Conservation (phyloP, 2,113 vertebrate species). For the Agelaius tricolor region DNA sequence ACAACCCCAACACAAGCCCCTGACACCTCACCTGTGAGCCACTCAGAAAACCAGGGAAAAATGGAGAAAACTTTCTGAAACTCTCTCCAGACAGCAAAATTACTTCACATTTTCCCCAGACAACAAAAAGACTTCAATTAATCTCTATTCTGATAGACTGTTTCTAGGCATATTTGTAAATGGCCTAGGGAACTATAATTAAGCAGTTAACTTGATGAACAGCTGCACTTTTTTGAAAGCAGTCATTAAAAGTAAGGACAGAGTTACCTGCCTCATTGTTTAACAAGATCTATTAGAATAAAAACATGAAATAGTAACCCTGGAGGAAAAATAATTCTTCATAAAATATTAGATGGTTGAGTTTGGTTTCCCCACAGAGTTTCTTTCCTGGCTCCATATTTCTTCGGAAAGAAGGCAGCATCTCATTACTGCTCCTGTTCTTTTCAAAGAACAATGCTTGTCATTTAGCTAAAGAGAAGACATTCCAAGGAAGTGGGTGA, state of each 20-base stretch:
- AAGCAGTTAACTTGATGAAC: constrained; percentile 67
- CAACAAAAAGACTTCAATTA: constrained; percentile 63
- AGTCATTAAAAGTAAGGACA: constrained; percentile 57
- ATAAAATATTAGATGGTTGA: constrained; percentile 44
- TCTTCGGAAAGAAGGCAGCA: not conserved
- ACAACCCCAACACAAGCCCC: not conserved
- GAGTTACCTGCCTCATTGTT: constrained; percentile 57
- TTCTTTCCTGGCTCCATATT: not conserved
- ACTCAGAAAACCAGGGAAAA: not conserved
- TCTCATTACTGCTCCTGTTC: not conserved
- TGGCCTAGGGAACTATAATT: constrained; percentile 65
- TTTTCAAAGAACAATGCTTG: not conserved
- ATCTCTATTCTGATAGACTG: constrained; percentile 56
- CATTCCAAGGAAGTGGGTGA: constrained; percentile 17
- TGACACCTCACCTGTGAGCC: not conserved
- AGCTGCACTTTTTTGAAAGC: constrained; percentile 36
- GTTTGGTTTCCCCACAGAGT: constrained; percentile 21
- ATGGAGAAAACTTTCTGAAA: constrained; percentile 7
- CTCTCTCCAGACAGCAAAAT: constrained; percentile 40
- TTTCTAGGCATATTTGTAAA: constrained; percentile 46
- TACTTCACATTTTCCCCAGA: constrained; percentile 22
- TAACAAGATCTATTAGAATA: constrained; percentile 59
- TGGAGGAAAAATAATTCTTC: constrained; percentile 56
- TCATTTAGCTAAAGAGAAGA: not conserved
- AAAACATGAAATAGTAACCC: constrained; percentile 50